These are phyloP conservation scores for Tetropium fuscum DNA, from an alignment of 2,888 invertebrate genomes.

Conservation along the genomic window DNA sequence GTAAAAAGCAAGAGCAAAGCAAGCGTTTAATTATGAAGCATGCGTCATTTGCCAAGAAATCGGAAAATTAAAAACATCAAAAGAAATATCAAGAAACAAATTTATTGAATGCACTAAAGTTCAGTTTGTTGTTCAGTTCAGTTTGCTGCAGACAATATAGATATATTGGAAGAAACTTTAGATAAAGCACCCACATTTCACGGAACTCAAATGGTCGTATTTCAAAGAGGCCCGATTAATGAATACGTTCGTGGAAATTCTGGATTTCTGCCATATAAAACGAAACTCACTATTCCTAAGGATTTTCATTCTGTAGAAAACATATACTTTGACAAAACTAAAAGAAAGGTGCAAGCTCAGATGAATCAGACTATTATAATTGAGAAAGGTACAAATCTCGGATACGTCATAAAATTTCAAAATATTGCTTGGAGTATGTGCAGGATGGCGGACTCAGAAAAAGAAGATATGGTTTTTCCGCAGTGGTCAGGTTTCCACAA, in stretches of 20 bases:
- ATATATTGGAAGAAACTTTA: neutral
- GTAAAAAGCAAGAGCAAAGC: too few relatives aligned
- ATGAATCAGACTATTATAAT: neutral
- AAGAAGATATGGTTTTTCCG: conserved; percentile 14
- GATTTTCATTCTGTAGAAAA: conserved; percentile 3
- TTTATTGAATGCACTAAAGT: too few relatives aligned
- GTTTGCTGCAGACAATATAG: too few relatives aligned
- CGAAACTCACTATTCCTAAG: neutral
- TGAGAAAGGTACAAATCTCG: too few relatives aligned
- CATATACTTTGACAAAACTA: neutral
- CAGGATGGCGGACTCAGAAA: too few relatives aligned
- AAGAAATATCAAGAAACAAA: too few relatives aligned
- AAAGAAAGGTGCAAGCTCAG: neutral
- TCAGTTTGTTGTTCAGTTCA: too few relatives aligned
- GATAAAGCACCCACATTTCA: neutral
- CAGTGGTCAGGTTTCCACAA: conserved; percentile 29
- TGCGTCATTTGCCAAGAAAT: too few relatives aligned
- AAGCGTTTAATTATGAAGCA: too few relatives aligned
- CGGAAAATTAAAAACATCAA: too few relatives aligned
- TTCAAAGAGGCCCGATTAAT: conserved; percentile 12
- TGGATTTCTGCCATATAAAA: conserved; percentile 2
- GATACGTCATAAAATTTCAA: too few relatives aligned
- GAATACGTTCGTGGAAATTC: conserved; percentile 16
- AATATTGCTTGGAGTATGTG: too few relatives aligned
- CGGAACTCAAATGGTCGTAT: neutral